phyloP scores from a whole-genome alignment of 2,797 vertebrate species.

The Petrocephalus sullivani region DNA sequence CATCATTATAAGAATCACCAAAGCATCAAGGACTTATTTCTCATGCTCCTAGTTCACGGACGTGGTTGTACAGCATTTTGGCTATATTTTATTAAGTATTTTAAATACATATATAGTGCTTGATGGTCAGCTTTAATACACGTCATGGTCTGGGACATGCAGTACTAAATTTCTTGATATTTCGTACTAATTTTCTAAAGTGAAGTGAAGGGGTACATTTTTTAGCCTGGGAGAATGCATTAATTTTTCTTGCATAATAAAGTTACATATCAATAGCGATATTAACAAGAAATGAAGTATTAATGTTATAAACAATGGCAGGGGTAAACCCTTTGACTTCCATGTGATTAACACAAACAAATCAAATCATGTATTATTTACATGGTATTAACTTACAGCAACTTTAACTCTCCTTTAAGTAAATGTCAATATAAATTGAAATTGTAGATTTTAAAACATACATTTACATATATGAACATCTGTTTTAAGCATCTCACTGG shows the following conservation, averaged over 20 bases:
- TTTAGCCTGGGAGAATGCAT: constrained; percentile 19
- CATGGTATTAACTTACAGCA: constrained; percentile 49
- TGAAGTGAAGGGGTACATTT: constrained; percentile 20
- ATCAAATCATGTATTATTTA: constrained; percentile 69
- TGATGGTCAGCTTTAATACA: neutral
- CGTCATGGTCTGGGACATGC: neutral
- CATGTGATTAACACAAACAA: constrained; percentile 68
- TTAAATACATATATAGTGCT: neutral
- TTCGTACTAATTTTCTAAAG: constrained; percentile 3
- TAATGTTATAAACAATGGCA: constrained; percentile 67
- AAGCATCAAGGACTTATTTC: neutral
- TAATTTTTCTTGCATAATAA: constrained; percentile 46
- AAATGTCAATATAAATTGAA: constrained; percentile 64
- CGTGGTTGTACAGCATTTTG: neutral
- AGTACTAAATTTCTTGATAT: neutral
- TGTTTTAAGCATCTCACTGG: constrained; percentile 60
- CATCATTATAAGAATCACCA: neutral
- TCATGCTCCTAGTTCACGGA: neutral
- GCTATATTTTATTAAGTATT: neutral
- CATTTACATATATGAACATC: constrained; percentile 48
- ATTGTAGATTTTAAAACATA: constrained; percentile 4
- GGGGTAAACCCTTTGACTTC: constrained; percentile 64
- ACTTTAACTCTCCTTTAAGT: constrained; percentile 55
- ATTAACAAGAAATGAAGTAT: constrained; percentile 55
- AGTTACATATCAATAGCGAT: constrained; percentile 69